Evolutionary conservation across 1,140 invertebrate genomes (phyloP).

Genomic region (Proctacanthus coquilletti): DNA sequence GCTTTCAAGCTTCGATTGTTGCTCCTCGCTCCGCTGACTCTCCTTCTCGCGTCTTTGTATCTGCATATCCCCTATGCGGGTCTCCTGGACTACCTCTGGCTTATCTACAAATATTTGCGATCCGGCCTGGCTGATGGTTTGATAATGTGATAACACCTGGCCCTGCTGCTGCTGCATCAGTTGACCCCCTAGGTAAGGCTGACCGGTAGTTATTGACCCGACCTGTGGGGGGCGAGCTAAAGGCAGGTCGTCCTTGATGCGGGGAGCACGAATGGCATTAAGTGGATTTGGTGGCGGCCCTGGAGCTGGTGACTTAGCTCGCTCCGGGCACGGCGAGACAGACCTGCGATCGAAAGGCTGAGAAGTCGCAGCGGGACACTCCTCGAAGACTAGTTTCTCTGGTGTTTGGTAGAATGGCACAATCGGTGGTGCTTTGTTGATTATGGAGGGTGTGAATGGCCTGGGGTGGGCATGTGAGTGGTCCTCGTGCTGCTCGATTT

Average conservation of each 20-base stretch:
- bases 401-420: conserved; percentile 43
- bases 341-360: conserved; percentile 35
- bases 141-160: conserved; percentile 20
- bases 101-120: conserved; percentile 17
- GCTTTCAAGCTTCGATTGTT: conserved; percentile 16
- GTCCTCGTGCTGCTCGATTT: conserved; percentile 28
- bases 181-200: conserved; percentile 16
- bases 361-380: conserved; percentile 35
- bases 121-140: conserved; percentile 15
- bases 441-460: conserved; percentile 42
- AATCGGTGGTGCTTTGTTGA: conserved; percentile 45
- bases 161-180: conserved; percentile 12
- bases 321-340: conserved; percentile 39
- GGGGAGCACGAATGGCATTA: conserved; percentile 36
- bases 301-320: conserved; percentile 38
- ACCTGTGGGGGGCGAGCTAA: conserved; percentile 13
- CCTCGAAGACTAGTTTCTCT: conserved; percentile 43
- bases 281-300: conserved; percentile 43
- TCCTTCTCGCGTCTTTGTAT: conserved; percentile 20
- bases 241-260: conserved; percentile 32
- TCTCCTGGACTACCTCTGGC: conserved; percentile 15
- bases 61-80: conserved; percentile 14
- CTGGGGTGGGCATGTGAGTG: conserved; percentile 28
- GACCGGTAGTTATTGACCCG: conserved; percentile 24
- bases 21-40: conserved; percentile 16